These are phyloP conservation scores for Ceyx melanurus DNA, from an alignment of 2,113 vertebrate species.

Conservation along the genomic window DNA sequence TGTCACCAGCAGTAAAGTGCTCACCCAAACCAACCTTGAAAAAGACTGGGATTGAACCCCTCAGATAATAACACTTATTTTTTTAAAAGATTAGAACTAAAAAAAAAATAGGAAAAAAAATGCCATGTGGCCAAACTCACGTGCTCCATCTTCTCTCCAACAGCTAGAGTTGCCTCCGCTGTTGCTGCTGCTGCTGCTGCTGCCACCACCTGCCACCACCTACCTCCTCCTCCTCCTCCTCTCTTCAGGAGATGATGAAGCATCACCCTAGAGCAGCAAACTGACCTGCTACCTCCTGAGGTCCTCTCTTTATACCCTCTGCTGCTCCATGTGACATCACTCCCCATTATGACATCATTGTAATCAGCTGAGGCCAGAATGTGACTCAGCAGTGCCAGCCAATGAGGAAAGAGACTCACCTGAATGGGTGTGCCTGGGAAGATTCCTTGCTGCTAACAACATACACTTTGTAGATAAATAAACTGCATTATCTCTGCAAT, in stretches of 20 bases:
- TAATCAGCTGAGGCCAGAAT: background rate
- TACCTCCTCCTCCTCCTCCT: no score
- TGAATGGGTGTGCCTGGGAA: fast-evolving
- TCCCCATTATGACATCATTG: background rate
- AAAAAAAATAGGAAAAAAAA: background rate
- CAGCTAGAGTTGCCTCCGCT: no score
- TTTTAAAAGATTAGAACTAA: background rate
- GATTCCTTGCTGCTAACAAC: no score
- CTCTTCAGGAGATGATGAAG: fast-evolving
- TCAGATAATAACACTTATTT: background rate
- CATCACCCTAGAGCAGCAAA: fast-evolving
- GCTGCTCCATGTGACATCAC: background rate
- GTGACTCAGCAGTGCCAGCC: fast-evolving
- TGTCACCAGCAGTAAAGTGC: background rate
- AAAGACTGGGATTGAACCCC: background rate
- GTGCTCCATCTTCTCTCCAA: fast-evolving
- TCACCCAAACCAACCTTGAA: background rate
- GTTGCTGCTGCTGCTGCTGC: no score
- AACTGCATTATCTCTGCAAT: fast-evolving
- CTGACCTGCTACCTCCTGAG: background rate
- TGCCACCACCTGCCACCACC: no score
- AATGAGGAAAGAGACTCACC: background rate
- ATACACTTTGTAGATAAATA: background rate
- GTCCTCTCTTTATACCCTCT: background rate
- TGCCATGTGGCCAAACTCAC: background rate